Evolutionary conservation across 2,888 invertebrate genomes (phyloP).

Genomic region (Gasteruption jaculator): DNA sequence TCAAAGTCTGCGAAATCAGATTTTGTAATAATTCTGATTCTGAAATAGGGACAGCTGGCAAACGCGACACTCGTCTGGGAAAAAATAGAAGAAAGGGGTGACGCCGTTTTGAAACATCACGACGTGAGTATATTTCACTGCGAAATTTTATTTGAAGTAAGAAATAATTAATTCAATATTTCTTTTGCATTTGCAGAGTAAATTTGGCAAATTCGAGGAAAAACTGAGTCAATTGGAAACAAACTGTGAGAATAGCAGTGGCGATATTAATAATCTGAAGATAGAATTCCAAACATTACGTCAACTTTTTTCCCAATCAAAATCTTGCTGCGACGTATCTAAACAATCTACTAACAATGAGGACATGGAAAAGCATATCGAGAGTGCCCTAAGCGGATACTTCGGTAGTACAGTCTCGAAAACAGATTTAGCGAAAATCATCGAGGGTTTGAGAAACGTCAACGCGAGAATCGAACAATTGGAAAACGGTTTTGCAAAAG

Average conservation of each 20-base stretch:
- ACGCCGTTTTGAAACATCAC: conserved; percentile 27
- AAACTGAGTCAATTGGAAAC: conserved; percentile 22
- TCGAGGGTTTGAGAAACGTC: conserved; percentile 57
- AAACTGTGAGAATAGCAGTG: conserved; percentile 17
- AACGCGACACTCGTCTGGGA: conserved; percentile 29
- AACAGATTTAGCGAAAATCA: conserved; percentile 29
- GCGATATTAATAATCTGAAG: conserved; percentile 33
- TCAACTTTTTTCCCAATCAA: conserved; percentile 31
- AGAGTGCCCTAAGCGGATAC: conserved; percentile 32
- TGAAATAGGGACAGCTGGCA: conserved; percentile 28
- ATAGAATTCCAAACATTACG: conserved; percentile 35
- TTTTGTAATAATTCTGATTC: conserved; percentile 2
- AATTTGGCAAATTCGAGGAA: conserved; percentile 27
- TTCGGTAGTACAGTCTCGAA: conserved; percentile 30
- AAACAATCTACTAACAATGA: conserved; percentile 22
- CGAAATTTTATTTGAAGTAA: conserved; percentile 3
- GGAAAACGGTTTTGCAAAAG: conserved; percentile 2
- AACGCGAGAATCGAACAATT: conserved; percentile 61
- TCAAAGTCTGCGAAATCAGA: conserved; percentile 16
- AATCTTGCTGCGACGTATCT: conserved; percentile 33
- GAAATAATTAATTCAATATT: not conserved
- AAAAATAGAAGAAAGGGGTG: conserved; percentile 22
- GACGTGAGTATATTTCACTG: conserved; percentile 26
- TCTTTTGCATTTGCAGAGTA: conserved; percentile 28
- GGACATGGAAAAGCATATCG: conserved; percentile 32